Conservation (phyloP, 1,140 invertebrate species). For the Hylaeus anthracinus region DNA sequence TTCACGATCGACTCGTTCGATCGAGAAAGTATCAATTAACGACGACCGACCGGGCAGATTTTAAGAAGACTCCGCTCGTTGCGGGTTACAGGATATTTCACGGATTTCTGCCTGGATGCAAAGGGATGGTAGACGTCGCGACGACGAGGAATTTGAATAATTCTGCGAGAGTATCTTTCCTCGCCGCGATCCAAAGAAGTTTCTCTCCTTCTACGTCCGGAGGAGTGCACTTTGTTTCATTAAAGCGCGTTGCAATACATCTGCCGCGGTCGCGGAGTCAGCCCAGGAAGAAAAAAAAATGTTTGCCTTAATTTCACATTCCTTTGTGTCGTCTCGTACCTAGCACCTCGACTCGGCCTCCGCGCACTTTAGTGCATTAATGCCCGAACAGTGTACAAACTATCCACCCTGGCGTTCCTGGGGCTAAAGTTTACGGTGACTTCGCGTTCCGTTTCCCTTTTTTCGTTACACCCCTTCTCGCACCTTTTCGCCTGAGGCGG, state of each 20-base stretch:
- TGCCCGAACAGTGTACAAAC: slow-evolving; percentile 28
- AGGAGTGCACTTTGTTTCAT: slow-evolving; percentile 51
- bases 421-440: not conserved
- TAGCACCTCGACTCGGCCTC: not conserved
- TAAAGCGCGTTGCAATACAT: slow-evolving; percentile 44
- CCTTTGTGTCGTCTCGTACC: slow-evolving; percentile 23
- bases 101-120: not conserved
- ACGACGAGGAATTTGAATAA: slow-evolving; percentile 35
- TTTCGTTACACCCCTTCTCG: not conserved
- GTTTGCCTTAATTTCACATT: slow-evolving; percentile 56
- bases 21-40: slow-evolving; percentile 7
- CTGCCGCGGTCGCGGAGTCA: not conserved
- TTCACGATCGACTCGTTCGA: not conserved
- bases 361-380: slow-evolving; percentile 38
- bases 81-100: not conserved
- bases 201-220: slow-evolving; percentile 6
- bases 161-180: slow-evolving; percentile 13
- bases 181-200: slow-evolving; percentile 25
- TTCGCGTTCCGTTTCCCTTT: not conserved
- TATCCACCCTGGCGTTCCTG: not conserved
- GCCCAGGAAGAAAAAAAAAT: slow-evolving; percentile 30
- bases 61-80: not conserved
- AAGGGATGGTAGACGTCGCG: slow-evolving; percentile 1
- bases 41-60: not conserved
- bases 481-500: no score